Conservation (phyloP, 2,888 invertebrate species). For the Mythimna impura region DNA sequence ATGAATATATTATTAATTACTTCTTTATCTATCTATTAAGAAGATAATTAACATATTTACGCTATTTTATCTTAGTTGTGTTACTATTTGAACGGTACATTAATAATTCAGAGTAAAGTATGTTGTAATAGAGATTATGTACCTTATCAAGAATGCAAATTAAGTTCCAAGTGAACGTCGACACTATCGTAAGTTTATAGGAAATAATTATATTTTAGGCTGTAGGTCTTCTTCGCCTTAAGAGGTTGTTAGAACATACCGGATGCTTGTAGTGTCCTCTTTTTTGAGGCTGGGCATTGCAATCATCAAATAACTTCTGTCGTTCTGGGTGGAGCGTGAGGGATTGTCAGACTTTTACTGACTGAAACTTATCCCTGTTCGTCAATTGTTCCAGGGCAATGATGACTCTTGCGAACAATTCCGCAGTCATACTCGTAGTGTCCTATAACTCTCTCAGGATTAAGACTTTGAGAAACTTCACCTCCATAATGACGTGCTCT, state of each 20-base stretch:
- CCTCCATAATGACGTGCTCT: constrained; percentile 15
- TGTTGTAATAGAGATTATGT: constrained; percentile 42
- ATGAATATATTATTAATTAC: constrained; percentile 31
- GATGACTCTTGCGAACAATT: no score
- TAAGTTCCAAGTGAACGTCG: constrained; percentile 37
- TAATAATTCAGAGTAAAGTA: constrained; percentile 40
- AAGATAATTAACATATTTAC: constrained; percentile 44
- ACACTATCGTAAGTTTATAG: constrained; percentile 16
- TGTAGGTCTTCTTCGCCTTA: constrained; percentile 9
- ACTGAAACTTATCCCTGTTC: no score
- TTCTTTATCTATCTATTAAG: constrained; percentile 31
- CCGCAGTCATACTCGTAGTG: no score
- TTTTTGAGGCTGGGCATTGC: no score
- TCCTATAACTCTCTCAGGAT: constrained; percentile 22
- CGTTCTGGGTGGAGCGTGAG: no score
- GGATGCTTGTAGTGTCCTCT: constrained; percentile 8
- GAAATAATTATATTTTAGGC: constrained; percentile 38
- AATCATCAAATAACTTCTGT: no score
- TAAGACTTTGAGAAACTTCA: constrained; percentile 17
- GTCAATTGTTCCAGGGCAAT: no score
- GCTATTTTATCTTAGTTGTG: constrained; percentile 34
- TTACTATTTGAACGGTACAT: constrained; percentile 41
- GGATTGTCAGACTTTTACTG: no score
- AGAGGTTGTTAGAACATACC: constrained; percentile 25
- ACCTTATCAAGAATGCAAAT: constrained; percentile 53